Evolutionary conservation across 2,113 vertebrate genomes (phyloP), one percentile per base, ranked within the genome.

Genomic region (Ellobius talpinus): DNA sequence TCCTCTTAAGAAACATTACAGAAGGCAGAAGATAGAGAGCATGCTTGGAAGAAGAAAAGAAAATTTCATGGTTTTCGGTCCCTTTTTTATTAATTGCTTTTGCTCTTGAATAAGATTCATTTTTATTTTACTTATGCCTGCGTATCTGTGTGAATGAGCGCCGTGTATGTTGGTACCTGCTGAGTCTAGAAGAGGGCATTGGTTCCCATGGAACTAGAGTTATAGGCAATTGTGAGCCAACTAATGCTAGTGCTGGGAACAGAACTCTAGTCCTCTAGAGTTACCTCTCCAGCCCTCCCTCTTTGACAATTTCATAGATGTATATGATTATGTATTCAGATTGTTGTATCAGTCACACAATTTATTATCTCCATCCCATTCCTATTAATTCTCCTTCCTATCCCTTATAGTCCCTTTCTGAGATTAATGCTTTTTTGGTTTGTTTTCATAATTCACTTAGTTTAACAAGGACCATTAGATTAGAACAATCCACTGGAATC

Each of bases 1-100:
- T 85, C 84, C 16, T 95, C 93, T 90, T 73, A 65, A 68, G 76
- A 96, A 93, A 88, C 29, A 82, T 86, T 42, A 26, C 31, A 90
- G 81, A 36, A 96, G 74, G 42, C 36, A 77, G 76, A 58, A 19
- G 39, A 77, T 11, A 36, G 17, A 96, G 55, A 89, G 1, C 66
- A 58, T 42, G 16, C 79, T 23, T 74, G 31, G 16, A 12, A 24
- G 50, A 93, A 95, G 72, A 33, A 58, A 70, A 90, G 5, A 94
- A 70, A n/a, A n/a, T 26, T 14, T 50, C 21, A 52, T 10, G 31
- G 65, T 50, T 87, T 87, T 36, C 7, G 19, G 58, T 23, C 1
- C 31, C 10, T 36, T 65, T 63, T 85, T 33, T 66, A 47, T 47
- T 47, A 21, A 47, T 66, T 47, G 66, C 4, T 66, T 68, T 86